Percentiles rank a stretch among this genome's conserved stretches.
phyloP scores from a whole-genome alignment of 2,888 invertebrate species.

The Lampropteryx suffumata region DNA sequence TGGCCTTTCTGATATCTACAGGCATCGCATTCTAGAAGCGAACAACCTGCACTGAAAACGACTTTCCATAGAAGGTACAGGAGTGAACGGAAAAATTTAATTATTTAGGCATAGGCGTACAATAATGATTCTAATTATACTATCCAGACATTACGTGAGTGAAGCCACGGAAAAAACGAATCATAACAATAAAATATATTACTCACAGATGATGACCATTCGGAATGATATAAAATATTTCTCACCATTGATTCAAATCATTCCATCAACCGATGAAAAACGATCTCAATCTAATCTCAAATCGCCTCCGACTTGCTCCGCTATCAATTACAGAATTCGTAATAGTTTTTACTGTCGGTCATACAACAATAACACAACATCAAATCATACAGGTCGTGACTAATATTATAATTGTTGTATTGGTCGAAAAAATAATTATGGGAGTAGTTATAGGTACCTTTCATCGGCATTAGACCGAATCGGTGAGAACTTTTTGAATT shows the following conservation, averaged over 20 bases:
- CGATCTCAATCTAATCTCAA: constrained; percentile 30
- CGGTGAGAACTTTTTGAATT: constrained; percentile 77
- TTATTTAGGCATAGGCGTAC: no score
- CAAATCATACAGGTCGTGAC: constrained; percentile 67
- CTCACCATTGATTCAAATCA: constrained; percentile 19
- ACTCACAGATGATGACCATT: constrained; percentile 10
- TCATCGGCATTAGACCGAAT: constrained; percentile 69
- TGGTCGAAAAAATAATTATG: constrained; percentile 78
- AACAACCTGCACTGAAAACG: no score
- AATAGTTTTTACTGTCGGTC: constrained; percentile 60
- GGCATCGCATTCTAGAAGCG: no score
- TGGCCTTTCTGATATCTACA: no score
- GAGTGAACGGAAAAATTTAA: no score
- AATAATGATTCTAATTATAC: no score
- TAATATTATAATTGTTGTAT: constrained; percentile 76
- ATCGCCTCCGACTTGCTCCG: constrained; percentile 34
- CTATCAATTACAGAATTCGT: constrained; percentile 58
- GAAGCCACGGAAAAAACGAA: no score
- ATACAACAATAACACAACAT: constrained; percentile 51
- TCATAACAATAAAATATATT: background rate
- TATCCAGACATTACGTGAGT: background rate
- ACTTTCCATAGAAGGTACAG: no score
- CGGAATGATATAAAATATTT: constrained; percentile 20
- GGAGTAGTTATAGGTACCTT: constrained; percentile 47
- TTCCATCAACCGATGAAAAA: constrained; percentile 26